These are phyloP conservation scores for Sternarchorhynchus goeldii DNA, from an alignment of 2,797 vertebrate species.

Conservation along the genomic window DNA sequence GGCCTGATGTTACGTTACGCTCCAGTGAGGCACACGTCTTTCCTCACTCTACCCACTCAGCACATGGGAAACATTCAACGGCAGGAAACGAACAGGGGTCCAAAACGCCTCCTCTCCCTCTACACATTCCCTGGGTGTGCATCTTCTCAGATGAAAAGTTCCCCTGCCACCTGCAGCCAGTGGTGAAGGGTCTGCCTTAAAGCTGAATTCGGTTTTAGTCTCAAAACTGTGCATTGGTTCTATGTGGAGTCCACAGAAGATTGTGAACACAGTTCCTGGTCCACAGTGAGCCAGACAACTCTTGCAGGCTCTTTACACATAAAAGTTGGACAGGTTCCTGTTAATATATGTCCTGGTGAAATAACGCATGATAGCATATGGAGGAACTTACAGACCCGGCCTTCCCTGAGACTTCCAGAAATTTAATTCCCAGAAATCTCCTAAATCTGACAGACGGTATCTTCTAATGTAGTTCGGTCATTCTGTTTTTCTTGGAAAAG, in stretches of 20 bases:
- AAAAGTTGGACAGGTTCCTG: constrained; percentile 33
- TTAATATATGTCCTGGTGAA: constrained; percentile 38
- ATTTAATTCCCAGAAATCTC: constrained; percentile 32
- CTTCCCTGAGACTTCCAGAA: constrained; percentile 12
- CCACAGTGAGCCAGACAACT: not conserved
- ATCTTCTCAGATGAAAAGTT: not conserved
- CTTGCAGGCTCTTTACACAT: constrained; percentile 26
- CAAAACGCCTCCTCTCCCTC: not conserved
- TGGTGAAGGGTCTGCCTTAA: constrained; percentile 4
- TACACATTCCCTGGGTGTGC: not conserved
- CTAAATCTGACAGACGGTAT: constrained; percentile 32
- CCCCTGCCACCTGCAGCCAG: not conserved
- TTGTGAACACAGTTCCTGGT: not conserved
- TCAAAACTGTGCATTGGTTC: constrained; percentile 16
- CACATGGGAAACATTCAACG: not conserved
- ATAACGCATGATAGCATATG: constrained; percentile 35
- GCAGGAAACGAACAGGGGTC: not conserved
- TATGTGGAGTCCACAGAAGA: not conserved
- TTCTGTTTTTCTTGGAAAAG: constrained; percentile 51
- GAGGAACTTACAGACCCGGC: constrained; percentile 29
- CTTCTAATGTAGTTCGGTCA: constrained; percentile 41
- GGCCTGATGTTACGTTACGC: not conserved
- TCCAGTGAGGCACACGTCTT: constrained; percentile 18
- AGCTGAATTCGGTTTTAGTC: constrained; percentile 32
- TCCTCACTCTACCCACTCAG: not conserved